Evolutionary conservation across 2,113 vertebrate genomes (phyloP).

Genomic region (Peromyscus californicus): DNA sequence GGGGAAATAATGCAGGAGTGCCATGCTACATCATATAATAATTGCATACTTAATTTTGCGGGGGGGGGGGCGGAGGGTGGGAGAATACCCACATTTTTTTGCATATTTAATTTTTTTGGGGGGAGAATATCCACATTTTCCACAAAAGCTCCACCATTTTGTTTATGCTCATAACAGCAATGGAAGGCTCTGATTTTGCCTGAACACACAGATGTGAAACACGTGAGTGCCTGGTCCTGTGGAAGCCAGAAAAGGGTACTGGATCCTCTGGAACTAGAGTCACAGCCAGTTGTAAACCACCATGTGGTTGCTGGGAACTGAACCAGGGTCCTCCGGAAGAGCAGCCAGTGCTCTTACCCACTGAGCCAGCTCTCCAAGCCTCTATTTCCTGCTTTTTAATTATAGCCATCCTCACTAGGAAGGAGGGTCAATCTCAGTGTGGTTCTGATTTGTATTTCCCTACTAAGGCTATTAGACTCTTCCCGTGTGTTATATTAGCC

Average conservation of each 20-base stretch:
- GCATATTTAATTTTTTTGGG: no score
- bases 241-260: neutral
- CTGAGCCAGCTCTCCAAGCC: neutral
- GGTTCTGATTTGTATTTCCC: neutral
- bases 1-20: neutral
- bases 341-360: neutral
- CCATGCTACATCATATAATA: neutral
- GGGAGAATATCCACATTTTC: neutral
- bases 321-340: neutral
- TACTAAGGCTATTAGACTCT: neutral
- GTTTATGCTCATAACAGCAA: neutral
- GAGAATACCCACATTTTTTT: neutral
- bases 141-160: neutral
- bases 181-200: neutral
- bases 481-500: neutral
- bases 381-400: neutral
- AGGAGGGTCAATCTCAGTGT: neutral
- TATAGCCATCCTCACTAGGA: neutral
- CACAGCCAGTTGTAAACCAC: neutral
- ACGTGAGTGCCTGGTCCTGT: neutral
- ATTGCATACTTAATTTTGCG: neutral
- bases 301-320: neutral
- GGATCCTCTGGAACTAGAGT: neutral
- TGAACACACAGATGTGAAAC: neutral
- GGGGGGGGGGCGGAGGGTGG: no score